phyloP scores from a whole-genome alignment of 2,113 vertebrate genomes.

The Centropus unirufus region DNA sequence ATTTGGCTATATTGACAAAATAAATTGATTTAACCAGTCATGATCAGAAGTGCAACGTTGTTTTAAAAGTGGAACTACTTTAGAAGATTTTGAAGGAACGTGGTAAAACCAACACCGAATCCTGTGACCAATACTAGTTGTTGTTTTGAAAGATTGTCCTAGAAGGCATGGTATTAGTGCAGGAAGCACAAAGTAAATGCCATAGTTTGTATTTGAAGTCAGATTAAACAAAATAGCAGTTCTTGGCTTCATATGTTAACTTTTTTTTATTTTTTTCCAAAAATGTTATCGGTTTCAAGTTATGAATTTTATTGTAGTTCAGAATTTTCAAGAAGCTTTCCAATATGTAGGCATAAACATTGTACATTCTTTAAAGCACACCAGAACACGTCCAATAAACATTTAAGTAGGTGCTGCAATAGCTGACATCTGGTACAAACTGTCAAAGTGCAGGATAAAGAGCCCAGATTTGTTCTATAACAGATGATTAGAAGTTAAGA shows the following conservation, averaged over 20 bases:
- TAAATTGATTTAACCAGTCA: neutral
- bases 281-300: neutral
- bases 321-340: neutral
- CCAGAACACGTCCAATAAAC: neutral
- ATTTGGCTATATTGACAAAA: neutral
- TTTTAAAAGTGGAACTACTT: neutral
- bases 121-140: neutral
- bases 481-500: neutral
- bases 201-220: neutral
- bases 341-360: neutral
- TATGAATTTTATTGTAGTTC: neutral
- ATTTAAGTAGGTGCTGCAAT: neutral
- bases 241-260: neutral
- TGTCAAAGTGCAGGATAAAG: neutral
- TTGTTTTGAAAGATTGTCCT: neutral
- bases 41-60: neutral
- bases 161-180: neutral
- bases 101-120: neutral
- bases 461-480: neutral
- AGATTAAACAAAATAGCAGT: neutral
- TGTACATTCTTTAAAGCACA: neutral
- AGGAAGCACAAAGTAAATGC: neutral
- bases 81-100: neutral
- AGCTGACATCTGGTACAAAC: neutral
- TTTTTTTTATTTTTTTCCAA: neutral